Evolutionary conservation across 37 sponge, comb jelly and placozoan genomes (phyloP).

Genomic region (Ianthella basta): DNA sequence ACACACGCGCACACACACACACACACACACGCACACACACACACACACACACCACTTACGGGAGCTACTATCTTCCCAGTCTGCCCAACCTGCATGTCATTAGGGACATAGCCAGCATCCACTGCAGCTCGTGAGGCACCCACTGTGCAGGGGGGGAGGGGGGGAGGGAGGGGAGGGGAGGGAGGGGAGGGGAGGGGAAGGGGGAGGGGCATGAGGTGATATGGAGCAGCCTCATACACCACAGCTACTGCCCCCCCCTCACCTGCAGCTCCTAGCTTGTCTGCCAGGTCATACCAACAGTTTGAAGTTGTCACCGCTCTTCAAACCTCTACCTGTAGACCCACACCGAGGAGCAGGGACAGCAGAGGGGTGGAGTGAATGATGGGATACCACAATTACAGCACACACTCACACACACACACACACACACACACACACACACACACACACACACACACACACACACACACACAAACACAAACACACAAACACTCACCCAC

Average conservation of each 20-base stretch:
- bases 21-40: background rate
- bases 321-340: conserved; percentile 89
- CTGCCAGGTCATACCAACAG: conserved; percentile 96
- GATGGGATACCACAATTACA: background rate
- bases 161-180: no score
- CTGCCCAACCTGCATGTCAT: conserved; percentile 99
- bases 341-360: background rate
- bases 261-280: conserved; percentile 96
- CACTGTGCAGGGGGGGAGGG: conserved; percentile 58
- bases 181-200: background rate
- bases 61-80: conserved; percentile 99
- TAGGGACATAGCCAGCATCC: conserved; percentile 98
- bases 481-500: conserved; percentile 30
- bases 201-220: no score
- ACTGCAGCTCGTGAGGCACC: conserved; percentile 99
- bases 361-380: background rate
- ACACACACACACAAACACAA: conserved; percentile 30
- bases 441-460: background rate
- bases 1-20: background rate
- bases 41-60: conserved; percentile 47
- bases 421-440: background rate
- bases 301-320: conserved; percentile 98
- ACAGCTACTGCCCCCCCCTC: background rate
- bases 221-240: background rate
- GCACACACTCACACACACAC: background rate